phyloP scores from a whole-genome alignment of 1,140 invertebrate species.

The Amyelois transitella region DNA sequence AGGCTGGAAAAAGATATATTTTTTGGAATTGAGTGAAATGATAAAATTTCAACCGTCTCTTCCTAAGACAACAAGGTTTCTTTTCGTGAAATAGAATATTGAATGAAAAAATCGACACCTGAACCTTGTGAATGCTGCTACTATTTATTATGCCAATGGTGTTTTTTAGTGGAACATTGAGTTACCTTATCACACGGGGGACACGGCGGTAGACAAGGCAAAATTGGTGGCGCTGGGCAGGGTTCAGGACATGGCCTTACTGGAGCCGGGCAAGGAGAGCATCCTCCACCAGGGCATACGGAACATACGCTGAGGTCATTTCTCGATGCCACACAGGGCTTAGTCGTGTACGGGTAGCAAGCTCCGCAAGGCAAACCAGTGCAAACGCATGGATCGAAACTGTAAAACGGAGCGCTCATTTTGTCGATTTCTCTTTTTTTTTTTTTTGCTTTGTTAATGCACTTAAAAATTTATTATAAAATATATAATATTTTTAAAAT shows the following conservation, averaged over 20 bases:
- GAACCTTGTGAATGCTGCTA: too few species aligned
- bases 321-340: conserved; percentile 43
- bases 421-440: conserved; percentile 32
- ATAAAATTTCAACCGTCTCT: too few species aligned
- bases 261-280: conserved; percentile 55
- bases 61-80: too few species aligned
- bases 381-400: conserved; percentile 54
- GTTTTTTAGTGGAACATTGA: too few species aligned
- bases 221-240: conserved; percentile 38
- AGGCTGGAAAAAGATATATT: conserved; percentile 30
- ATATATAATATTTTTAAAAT: background rate
- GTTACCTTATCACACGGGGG: conserved; percentile 63
- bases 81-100: too few species aligned
- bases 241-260: conserved; percentile 52
- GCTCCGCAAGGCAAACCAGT: conserved; percentile 51
- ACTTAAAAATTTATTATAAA: conserved; percentile 1
- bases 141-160: too few species aligned
- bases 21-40: background rate
- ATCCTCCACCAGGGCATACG: conserved; percentile 54
- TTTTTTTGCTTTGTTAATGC: conserved; percentile 6
- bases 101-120: too few species aligned
- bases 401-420: conserved; percentile 60
- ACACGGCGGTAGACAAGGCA: conserved; percentile 50
- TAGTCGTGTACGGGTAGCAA: conserved; percentile 50
- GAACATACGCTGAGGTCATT: conserved; percentile 50